Conservation (phyloP, 1,140 invertebrate species). For the Tetraneura akinire region DNA sequence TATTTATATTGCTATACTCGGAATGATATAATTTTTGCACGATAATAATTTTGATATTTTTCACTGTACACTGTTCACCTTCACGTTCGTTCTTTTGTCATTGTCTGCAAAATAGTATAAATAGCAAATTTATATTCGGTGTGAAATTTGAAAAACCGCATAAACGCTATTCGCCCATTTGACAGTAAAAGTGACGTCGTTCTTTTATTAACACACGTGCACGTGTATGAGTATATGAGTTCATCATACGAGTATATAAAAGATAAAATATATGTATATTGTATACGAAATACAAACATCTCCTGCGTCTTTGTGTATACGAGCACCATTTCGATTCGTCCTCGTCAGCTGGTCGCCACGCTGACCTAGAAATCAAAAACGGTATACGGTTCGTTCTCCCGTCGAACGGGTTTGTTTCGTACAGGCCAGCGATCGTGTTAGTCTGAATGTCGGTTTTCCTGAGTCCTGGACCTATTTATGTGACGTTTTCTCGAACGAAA, state of each 20-base stretch:
- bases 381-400: slow-evolving; percentile 3
- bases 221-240: not conserved
- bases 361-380: slow-evolving; percentile 38
- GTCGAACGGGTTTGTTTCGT: slow-evolving; percentile 11
- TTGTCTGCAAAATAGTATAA: no score
- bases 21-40: no score
- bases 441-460: not conserved
- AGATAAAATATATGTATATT: no score
- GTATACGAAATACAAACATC: not conserved
- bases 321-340: no score
- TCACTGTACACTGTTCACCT: not conserved
- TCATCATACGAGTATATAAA: not conserved
- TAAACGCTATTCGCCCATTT: not conserved
- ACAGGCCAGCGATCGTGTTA: not conserved
- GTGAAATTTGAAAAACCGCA: not conserved
- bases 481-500: no score
- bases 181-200: slow-evolving; percentile 23
- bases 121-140: no score
- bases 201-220: not conserved
- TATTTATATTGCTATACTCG: no score
- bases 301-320: no score
- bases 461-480: no score
- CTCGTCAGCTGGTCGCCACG: slow-evolving; percentile 26
- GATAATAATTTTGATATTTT: not conserved
- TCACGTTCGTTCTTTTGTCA: no score